Conservation (phyloP, 2,113 vertebrate genomes). For the Motacilla alba region DNA sequence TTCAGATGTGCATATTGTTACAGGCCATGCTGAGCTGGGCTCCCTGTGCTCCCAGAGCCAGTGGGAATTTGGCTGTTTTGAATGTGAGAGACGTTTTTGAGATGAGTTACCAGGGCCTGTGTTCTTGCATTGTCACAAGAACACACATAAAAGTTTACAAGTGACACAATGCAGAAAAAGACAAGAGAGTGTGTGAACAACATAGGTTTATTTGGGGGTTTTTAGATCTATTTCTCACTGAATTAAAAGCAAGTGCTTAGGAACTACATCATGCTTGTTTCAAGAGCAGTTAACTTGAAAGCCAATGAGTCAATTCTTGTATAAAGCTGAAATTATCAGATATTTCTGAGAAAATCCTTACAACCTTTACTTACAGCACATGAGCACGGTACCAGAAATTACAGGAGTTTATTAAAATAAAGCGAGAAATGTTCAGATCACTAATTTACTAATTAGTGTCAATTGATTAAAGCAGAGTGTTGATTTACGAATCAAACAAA, state of each 20-base stretch:
- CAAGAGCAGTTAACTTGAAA: not conserved
- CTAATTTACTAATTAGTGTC: not conserved
- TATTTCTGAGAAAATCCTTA: not conserved
- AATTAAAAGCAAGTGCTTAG: not conserved
- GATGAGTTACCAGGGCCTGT: not conserved
- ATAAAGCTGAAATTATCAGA: not conserved
- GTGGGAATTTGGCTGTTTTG: not conserved
- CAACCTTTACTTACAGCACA: not conserved
- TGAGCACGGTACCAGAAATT: not conserved
- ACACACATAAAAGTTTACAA: not conserved
- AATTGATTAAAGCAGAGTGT: slow-evolving; percentile 1
- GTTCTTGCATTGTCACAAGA: accelerated
- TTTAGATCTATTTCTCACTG: not conserved
- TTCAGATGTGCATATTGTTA: not conserved
- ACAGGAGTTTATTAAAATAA: not conserved
- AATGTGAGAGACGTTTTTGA: not conserved
- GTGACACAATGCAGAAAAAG: not conserved
- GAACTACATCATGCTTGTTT: not conserved
- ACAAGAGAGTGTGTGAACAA: too few relatives aligned
- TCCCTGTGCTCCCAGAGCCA: not conserved
- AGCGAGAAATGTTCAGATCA: not conserved
- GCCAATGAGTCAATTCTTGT: not conserved
- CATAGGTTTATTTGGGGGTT: accelerated
- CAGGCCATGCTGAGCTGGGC: not conserved
- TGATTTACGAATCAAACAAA: not conserved